Percentiles rank a stretch among this genome's conserved stretches.
phyloP scores from a whole-genome alignment of 2,113 vertebrate genomes.

The Amphiprion percula region DNA sequence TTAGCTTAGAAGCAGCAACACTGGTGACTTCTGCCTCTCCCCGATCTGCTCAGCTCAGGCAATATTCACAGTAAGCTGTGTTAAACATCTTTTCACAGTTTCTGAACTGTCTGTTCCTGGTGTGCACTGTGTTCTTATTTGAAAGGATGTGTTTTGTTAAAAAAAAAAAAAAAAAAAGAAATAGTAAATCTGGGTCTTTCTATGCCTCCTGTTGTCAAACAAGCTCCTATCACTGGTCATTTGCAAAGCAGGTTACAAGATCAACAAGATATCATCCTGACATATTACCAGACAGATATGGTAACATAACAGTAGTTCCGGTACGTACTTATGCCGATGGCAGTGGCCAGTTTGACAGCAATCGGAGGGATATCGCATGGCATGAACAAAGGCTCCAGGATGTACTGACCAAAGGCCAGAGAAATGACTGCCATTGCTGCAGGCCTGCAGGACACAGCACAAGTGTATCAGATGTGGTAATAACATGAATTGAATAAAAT shows the following conservation, averaged over 20 bases:
- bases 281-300: not conserved
- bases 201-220: not conserved
- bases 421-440: constrained; percentile 94
- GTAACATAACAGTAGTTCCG: not conserved
- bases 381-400: constrained; percentile 96
- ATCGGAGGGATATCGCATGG: constrained; percentile 91
- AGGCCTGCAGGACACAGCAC: constrained; percentile 83
- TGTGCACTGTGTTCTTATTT: not conserved
- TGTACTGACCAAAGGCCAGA: constrained; percentile 94
- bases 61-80: too few relatives aligned
- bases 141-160: too few relatives aligned
- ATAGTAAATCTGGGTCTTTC: not conserved
- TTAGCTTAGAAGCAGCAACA: too few relatives aligned
- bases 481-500: not conserved
- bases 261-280: not conserved
- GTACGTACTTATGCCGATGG: constrained; percentile 91
- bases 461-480: not conserved
- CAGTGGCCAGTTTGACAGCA: constrained; percentile 92
- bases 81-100: too few relatives aligned
- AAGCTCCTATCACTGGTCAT: not conserved
- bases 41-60: too few relatives aligned
- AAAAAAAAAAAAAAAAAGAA: not conserved
- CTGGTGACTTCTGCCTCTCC: too few relatives aligned
- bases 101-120: too few relatives aligned
- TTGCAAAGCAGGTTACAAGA: not conserved